Conservation (phyloP, 2,888 invertebrate genomes). For the Andrena flavipes region DNA sequence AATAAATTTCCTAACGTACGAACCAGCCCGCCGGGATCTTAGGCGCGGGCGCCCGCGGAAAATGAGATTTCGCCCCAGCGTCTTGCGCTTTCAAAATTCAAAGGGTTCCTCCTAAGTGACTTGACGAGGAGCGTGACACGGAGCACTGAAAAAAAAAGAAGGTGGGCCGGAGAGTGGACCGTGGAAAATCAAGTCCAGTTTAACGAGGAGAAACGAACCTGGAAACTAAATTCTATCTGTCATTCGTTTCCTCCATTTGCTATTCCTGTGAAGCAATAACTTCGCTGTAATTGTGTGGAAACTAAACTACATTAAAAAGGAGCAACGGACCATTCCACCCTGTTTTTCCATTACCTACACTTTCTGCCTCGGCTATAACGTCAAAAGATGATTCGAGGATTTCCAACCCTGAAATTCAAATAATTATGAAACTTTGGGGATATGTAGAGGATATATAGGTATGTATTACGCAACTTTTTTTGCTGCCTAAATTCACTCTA, state of each 20-base stretch:
- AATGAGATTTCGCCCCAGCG: slow-evolving; percentile 62
- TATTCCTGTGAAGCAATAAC: background rate
- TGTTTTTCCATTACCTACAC: too few species aligned
- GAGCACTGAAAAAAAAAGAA: background rate
- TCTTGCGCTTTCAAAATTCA: slow-evolving; percentile 65
- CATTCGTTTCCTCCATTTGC: slow-evolving; percentile 35
- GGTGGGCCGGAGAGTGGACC: slow-evolving; percentile 27
- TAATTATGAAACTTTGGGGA: too few species aligned
- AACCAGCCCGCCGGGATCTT: slow-evolving; percentile 27
- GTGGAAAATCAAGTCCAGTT: slow-evolving; percentile 40
- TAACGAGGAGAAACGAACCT: slow-evolving; percentile 14
- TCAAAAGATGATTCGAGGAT: too few species aligned
- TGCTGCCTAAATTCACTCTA: too few species aligned
- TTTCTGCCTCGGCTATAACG: too few species aligned
- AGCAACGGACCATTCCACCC: too few species aligned
- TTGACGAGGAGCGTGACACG: slow-evolving; percentile 3
- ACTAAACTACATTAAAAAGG: too few species aligned
- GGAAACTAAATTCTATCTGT: slow-evolving; percentile 22
- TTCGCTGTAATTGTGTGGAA: too few species aligned
- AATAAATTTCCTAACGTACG: slow-evolving; percentile 56
- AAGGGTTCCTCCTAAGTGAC: slow-evolving; percentile 39
- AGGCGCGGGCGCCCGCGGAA: slow-evolving; percentile 34
- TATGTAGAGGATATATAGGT: too few species aligned
- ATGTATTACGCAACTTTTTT: too few species aligned
- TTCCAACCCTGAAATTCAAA: too few species aligned